Conservation (phyloP, 2,113 vertebrate species). For the Oncorhynchus tshawytscha region DNA sequence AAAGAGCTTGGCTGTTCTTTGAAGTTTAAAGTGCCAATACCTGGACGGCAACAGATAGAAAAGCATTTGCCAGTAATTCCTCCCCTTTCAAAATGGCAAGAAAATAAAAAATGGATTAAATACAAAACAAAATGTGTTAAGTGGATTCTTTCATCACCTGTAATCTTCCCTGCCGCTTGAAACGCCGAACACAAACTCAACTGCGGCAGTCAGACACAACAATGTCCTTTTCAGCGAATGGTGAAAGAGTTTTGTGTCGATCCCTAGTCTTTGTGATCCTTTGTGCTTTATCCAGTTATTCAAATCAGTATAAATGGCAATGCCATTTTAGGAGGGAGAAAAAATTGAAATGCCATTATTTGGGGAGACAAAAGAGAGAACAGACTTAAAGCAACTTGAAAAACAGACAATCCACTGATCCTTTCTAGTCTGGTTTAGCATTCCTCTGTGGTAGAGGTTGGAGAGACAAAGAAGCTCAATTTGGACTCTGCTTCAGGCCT, state of each 20-base stretch:
- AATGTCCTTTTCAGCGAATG: constrained; percentile 65
- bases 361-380: constrained; percentile 54
- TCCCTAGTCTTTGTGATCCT: constrained; percentile 54
- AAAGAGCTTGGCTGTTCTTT: constrained; percentile 65
- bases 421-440: constrained; percentile 46
- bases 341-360: constrained; percentile 61
- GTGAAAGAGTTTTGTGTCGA: constrained; percentile 64
- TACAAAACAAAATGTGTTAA: constrained; percentile 68
- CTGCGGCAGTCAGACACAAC: constrained; percentile 56
- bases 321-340: constrained; percentile 60
- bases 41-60: constrained; percentile 56
- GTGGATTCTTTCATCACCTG: constrained; percentile 66
- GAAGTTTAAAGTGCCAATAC: constrained; percentile 62
- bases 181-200: constrained; percentile 18
- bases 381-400: constrained; percentile 45
- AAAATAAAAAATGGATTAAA: constrained; percentile 60
- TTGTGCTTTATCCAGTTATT: constrained; percentile 73
- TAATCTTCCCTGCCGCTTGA: constrained; percentile 55
- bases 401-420: constrained; percentile 53
- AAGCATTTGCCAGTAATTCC: constrained; percentile 62
- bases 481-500: background rate
- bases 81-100: constrained; percentile 51
- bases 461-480: constrained; percentile 9
- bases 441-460: constrained; percentile 47
- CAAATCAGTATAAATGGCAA: constrained; percentile 64